Evolutionary conservation across 2,888 invertebrate species (phyloP), one percentile per base, ranked within the genome.

Genomic region (Temnothorax rugatulus): DNA sequence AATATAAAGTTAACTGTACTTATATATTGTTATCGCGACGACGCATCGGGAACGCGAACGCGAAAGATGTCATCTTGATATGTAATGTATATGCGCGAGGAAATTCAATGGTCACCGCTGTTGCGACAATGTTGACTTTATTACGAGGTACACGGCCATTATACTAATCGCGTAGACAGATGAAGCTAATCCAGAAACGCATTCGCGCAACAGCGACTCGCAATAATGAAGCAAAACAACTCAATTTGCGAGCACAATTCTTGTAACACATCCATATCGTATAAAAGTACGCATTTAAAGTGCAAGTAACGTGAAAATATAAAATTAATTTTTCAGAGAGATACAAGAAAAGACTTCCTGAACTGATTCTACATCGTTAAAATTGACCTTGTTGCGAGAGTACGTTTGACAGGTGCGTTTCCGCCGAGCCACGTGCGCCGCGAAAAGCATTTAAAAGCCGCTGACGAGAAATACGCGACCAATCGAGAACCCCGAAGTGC

Each of bases 61-160:
- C 25, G 29, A 69, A 47, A 81, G 59, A 81, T 47, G 47, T 59
- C 69, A 41, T 54, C 69, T 41, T 77, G 52, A 54, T 29, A 29
- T 29, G 29, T 77, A 13, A 29, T 29, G 29, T 77, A 13, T 29
- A 68, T 68, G 0, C 25, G 18, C n/a, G 29, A 29, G 54, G 54
- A 5, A 29, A 54, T 77, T 77, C 41, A 69, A 34, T 29, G 77
- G 64, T 77, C 41, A 41, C 34, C 52, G 25, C 4, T 13, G 41
- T 77, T 41, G 66, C n/a, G 13, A 57, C 77, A 69, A 54, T 69
- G 77, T 57, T 68, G 68, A 54, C 50, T 69, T 66, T 69, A 54
- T 76, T 64, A 64, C 15, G 34, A 47, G 44, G 44, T 47, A 9
- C 21, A 21, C 50, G 21, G 50, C n/a, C 18, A 76, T 64, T 76